phyloP scores from a whole-genome alignment of 1,140 invertebrate genomes.

The Cardiocondyla obscurior region DNA sequence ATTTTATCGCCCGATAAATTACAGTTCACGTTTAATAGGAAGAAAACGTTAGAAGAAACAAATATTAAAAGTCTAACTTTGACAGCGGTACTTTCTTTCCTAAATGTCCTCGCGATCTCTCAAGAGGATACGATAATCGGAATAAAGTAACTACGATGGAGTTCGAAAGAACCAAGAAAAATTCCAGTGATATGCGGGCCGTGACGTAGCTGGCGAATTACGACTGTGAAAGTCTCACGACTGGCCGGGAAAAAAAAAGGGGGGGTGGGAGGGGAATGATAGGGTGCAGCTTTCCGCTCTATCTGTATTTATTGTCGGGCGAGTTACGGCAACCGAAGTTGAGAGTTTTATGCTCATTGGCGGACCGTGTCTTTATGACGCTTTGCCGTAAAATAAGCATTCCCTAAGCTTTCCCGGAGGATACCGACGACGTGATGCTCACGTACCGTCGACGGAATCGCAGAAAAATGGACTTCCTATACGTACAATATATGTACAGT shows the following conservation, averaged over 20 bases:
- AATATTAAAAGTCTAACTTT: neutral
- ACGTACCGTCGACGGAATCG: conserved; percentile 9
- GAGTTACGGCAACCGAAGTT: conserved; percentile 55
- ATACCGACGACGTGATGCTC: conserved; percentile 3
- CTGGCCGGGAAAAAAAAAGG: neutral
- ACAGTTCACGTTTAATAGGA: neutral
- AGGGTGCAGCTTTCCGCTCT: conserved; percentile 28
- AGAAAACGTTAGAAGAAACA: neutral
- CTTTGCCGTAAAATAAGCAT: conserved; percentile 66
- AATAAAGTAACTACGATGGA: conserved; percentile 31
- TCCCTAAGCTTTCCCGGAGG: conserved; percentile 38
- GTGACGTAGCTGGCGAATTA: conserved; percentile 42
- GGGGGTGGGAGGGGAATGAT: too few species aligned
- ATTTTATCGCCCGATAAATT: neutral
- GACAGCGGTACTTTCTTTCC: conserved; percentile 1
- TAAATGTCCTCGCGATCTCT: conserved; percentile 12
- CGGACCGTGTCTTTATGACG: conserved; percentile 68
- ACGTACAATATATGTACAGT: neutral
- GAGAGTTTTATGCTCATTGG: conserved; percentile 71
- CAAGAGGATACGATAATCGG: conserved; percentile 24
- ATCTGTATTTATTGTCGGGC: conserved; percentile 64
- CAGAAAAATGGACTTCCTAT: conserved; percentile 61
- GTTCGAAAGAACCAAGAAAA: neutral
- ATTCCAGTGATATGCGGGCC: conserved; percentile 23
- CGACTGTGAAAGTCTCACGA: conserved; percentile 3